Conservation (phyloP, 2,888 invertebrate species). For the Callosobruchus maculatus region DNA sequence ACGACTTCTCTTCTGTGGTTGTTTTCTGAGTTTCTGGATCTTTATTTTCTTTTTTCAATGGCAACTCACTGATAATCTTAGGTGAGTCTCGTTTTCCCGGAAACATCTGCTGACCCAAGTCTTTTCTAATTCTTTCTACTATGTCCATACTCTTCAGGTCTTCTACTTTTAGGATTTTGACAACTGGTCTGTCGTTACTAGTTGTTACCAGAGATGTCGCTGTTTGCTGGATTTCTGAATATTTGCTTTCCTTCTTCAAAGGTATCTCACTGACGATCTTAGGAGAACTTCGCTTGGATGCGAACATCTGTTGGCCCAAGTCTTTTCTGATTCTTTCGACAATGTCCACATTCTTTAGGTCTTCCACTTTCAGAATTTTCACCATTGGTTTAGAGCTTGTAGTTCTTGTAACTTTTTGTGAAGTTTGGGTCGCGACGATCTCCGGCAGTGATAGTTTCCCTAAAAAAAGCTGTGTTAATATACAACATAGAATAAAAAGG, state of each 20-base stretch:
- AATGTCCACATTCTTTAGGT: constrained; percentile 31
- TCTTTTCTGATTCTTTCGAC: constrained; percentile 33
- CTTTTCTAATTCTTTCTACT: too few relatives aligned
- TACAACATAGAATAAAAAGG: neutral
- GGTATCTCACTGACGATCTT: too few relatives aligned
- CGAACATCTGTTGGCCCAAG: constrained; percentile 22
- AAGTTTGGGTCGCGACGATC: neutral
- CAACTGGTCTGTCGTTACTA: too few relatives aligned
- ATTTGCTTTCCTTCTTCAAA: too few relatives aligned
- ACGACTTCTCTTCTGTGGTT: neutral
- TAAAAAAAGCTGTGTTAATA: neutral
- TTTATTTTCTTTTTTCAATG: constrained; percentile 1
- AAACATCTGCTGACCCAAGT: too few relatives aligned
- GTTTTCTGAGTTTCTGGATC: constrained; percentile 7
- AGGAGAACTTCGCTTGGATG: neutral
- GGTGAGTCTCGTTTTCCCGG: too few relatives aligned
- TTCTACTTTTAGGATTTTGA: too few relatives aligned
- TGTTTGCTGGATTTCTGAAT: too few relatives aligned
- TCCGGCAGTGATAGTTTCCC: neutral
- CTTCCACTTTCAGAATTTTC: constrained; percentile 35
- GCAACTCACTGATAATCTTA: neutral
- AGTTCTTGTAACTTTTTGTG: constrained; percentile 9
- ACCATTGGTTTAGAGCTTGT: constrained; percentile 21
- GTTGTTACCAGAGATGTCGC: too few relatives aligned
- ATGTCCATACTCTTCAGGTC: too few relatives aligned